Conservation (phyloP, 2,888 invertebrate genomes). For the Dendrolimus houi region DNA sequence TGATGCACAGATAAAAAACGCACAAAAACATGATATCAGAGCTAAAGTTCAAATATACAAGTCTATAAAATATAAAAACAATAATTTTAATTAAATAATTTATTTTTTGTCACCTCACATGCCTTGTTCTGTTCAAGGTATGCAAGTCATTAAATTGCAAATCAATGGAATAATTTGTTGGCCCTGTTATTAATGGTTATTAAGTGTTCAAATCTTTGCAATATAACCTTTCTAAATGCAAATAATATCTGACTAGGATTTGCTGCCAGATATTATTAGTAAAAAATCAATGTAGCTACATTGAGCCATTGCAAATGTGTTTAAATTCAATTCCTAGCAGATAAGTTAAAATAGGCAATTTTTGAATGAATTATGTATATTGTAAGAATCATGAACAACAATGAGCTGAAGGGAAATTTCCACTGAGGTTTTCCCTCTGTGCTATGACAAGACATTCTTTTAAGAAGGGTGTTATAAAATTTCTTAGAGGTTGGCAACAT, state of each 20-base stretch:
- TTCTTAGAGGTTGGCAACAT: too few species aligned
- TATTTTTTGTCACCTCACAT: background rate
- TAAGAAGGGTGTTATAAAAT: too few species aligned
- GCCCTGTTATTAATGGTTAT: conserved; percentile 9
- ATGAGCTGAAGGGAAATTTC: too few species aligned
- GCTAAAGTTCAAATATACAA: background rate
- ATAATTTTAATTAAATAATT: background rate
- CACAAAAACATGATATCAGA: conserved; percentile 4
- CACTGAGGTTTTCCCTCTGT: too few species aligned
- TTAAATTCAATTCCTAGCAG: too few species aligned
- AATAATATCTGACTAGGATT: background rate
- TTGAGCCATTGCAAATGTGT: too few species aligned
- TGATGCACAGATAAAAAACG: conserved; percentile 2
- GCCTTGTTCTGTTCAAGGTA: conserved; percentile 17
- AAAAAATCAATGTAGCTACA: too few species aligned
- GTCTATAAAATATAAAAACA: background rate
- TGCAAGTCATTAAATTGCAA: conserved; percentile 19
- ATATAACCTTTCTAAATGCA: background rate
- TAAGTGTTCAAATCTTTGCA: conserved; percentile 10
- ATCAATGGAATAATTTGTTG: conserved; percentile 14
- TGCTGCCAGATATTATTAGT: background rate
- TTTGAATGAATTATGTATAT: too few species aligned
- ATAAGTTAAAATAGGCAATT: too few species aligned
- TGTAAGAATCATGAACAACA: too few species aligned
- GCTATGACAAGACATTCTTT: too few species aligned